phyloP scores from a whole-genome alignment of 2,888 invertebrate genomes.

The Leuctra nigra region DNA sequence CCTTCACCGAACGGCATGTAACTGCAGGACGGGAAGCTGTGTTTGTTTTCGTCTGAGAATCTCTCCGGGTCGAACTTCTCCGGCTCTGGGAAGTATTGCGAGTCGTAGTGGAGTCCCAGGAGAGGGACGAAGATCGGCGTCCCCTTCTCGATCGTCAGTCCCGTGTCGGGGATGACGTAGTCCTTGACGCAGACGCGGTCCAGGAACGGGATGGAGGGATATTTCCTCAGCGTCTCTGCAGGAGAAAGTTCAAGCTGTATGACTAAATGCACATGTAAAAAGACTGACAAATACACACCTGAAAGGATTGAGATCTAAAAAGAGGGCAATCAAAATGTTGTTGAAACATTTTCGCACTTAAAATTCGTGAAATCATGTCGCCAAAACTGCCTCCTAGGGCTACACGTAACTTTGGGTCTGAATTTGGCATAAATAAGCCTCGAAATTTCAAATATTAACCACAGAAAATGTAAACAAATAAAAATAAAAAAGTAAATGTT shows the following conservation, averaged over 20 bases:
- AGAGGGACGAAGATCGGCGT: constrained; percentile 23
- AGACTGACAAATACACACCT: no score
- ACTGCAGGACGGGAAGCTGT: neutral
- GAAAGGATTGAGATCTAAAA: no score
- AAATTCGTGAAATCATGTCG: no score
- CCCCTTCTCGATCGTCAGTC: constrained; percentile 31
- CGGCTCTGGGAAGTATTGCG: constrained; percentile 27
- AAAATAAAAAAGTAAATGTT: no score
- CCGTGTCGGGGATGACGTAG: constrained; percentile 29
- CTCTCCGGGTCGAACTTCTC: constrained; percentile 31
- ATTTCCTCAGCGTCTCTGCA: constrained; percentile 12
- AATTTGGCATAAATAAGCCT: no score
- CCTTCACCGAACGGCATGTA: constrained; percentile 15
- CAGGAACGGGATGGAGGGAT: constrained; percentile 10
- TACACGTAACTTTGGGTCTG: neutral
- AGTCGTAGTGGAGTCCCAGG: constrained; percentile 12
- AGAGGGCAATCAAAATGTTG: no score
- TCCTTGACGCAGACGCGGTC: constrained; percentile 19
- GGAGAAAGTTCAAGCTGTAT: no score
- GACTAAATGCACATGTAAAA: no score
- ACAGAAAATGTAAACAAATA: no score
- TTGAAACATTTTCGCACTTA: no score
- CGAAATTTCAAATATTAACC: neutral
- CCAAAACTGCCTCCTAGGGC: no score
- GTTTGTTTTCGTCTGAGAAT: no score